Conservation (phyloP, 1,140 invertebrate species). For the Campoletis sonorensis region DNA sequence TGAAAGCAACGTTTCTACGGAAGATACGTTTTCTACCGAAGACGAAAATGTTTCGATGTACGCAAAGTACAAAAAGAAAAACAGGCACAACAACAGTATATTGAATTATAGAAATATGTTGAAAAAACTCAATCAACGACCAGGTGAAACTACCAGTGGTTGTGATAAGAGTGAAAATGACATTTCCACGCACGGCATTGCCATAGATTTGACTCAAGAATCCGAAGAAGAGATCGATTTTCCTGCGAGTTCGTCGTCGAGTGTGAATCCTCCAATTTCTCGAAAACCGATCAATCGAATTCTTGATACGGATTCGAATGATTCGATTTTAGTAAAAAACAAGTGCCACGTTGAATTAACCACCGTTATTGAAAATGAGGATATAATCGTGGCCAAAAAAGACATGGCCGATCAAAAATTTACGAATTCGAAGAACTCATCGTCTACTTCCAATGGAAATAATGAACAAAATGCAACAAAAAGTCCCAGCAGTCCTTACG, state of each 20-base stretch:
- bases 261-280: neutral
- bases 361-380: neutral
- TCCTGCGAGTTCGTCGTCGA: neutral
- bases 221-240: constrained; percentile 11
- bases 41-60: constrained; percentile 64
- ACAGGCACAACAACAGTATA: constrained; percentile 68
- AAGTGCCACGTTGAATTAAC: neutral
- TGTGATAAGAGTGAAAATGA: neutral
- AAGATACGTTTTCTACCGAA: constrained; percentile 23
- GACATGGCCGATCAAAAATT: neutral
- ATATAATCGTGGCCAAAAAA: neutral
- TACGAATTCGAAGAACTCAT: neutral
- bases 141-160: neutral
- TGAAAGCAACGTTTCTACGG: constrained; percentile 16
- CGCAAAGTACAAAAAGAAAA: constrained; percentile 65
- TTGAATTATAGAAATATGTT: constrained; percentile 55
- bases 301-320: neutral
- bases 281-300: constrained; percentile 1
- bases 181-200: neutral
- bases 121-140: constrained; percentile 29
- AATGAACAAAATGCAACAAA: neutral
- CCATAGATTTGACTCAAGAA: constrained; percentile 29
- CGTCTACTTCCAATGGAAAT: neutral
- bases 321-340: neutral
- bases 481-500: neutral